A percentile compares a stretch with the other conserved stretches of the same genome.
These are phyloP conservation scores for Agraylea sexmaculata DNA, from an alignment of 1,140 invertebrate genomes.

Conservation along the genomic window DNA sequence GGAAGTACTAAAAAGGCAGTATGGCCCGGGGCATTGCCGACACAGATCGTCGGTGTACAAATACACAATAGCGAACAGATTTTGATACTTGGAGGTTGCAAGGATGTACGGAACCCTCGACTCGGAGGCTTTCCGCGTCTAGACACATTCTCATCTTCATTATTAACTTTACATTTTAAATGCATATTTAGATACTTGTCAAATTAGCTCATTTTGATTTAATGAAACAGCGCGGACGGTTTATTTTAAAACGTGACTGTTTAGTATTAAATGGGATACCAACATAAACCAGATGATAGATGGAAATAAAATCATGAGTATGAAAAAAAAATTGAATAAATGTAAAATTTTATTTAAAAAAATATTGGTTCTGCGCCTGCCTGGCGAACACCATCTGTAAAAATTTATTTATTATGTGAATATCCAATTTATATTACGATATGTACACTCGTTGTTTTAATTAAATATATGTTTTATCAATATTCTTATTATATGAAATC, in stretches of 20 bases:
- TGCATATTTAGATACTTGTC: too few relatives aligned
- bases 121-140: conserved; percentile 16
- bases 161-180: too few relatives aligned
- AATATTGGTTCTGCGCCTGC: conserved; percentile 15
- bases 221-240: too few relatives aligned
- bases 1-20: conserved; percentile 18
- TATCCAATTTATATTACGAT: conserved; percentile 16
- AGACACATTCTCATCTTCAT: conserved; percentile 18
- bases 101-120: conserved; percentile 18
- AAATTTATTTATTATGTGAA: conserved; percentile 18
- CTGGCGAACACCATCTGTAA: conserved; percentile 21
- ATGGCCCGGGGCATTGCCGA: conserved; percentile 8
- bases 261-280: conserved; percentile 1
- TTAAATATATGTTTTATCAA: too few relatives aligned
- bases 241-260: background rate
- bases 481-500: too few relatives aligned
- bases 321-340: background rate
- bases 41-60: conserved; percentile 7
- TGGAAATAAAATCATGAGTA: conserved; percentile 7
- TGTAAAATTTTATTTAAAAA: conserved; percentile 1
- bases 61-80: conserved; percentile 20
- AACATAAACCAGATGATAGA: conserved; percentile 2
- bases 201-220: too few relatives aligned
- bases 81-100: conserved; percentile 23
- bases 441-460: too few relatives aligned